These are phyloP conservation scores for Notiomystis cincta DNA, from an alignment of 2,113 vertebrate genomes.

Conservation along the genomic window DNA sequence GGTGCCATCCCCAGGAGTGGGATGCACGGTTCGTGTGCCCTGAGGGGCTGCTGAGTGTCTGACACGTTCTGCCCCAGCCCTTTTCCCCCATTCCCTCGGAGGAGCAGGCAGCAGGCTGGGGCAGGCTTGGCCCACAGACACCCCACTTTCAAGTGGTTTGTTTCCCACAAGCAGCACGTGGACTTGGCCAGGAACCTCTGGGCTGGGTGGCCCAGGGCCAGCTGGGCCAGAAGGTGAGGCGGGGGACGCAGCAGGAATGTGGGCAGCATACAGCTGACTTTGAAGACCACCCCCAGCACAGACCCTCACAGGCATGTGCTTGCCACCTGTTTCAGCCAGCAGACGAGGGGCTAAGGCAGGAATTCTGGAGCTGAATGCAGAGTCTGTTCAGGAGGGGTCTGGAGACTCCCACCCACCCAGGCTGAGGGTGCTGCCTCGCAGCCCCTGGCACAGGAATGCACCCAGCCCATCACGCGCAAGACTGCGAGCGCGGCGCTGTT, in stretches of 20 bases:
- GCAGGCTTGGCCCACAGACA: background rate
- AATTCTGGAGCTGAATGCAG: slow-evolving; percentile 40
- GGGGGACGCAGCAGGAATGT: background rate
- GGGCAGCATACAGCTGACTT: slow-evolving; percentile 2
- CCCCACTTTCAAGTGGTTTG: background rate
- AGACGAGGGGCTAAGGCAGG: background rate
- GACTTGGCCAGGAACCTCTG: background rate
- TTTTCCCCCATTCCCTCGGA: background rate
- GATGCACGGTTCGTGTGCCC: fast-evolving
- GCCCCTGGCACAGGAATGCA: background rate
- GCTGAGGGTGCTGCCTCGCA: background rate
- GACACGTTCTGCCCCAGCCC: background rate
- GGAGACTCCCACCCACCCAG: background rate
- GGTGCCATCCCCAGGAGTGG: background rate
- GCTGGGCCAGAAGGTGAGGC: background rate
- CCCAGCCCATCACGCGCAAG: background rate
- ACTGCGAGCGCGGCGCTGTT: background rate
- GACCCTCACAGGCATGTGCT: background rate
- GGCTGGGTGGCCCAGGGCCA: background rate
- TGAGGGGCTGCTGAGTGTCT: fast-evolving
- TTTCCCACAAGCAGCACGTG: fast-evolving
- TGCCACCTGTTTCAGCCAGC: slow-evolving; percentile 44
- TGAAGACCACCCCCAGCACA: background rate
- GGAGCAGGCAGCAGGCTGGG: background rate
- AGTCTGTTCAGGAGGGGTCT: background rate